Evolutionary conservation across 1,140 invertebrate species (phyloP), one percentile per base, ranked within the genome.

Genomic region (Sweltsa coloradensis): DNA sequence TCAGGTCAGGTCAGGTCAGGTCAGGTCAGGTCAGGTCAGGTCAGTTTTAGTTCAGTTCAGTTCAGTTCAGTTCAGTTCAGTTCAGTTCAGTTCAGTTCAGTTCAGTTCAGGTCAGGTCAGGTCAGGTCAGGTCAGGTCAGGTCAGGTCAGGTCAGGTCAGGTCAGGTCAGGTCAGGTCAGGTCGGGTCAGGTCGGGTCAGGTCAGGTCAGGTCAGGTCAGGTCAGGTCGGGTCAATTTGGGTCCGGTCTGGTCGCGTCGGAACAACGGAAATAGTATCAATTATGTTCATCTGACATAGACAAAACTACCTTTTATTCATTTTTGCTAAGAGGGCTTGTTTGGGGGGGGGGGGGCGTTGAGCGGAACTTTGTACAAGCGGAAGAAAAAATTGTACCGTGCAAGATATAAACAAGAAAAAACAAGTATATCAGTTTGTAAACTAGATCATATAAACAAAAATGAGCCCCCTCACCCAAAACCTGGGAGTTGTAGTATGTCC

Each of bases 241-340:
- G 41, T 52, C 39, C 37, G 45, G 51, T 51, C 44, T 39, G 51
- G 36, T 52, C 39, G 46, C 47, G 41, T 52, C 44, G 41, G 45
- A n/a, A n/a, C n/a, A n/a, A n/a, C n/a, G n/a, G n/a, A n/a, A n/a
- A n/a, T 58, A 45, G 64, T 63, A 27, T 53, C 59, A 31, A 55
- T 62, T 9, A 60, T 55, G 50, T 63, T 65, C 39, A 62, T 55
- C n/a, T n/a, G n/a, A n/a, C n/a, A n/a, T n/a, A n/a, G n/a, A n/a
- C n/a, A n/a, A n/a, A n/a, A n/a, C n/a, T n/a, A n/a, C n/a, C n/a
- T n/a, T n/a, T n/a, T n/a, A n/a, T n/a, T n/a, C n/a, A n/a, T n/a
- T n/a, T n/a, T n/a, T n/a, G n/a, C n/a, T n/a, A n/a, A n/a, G n/a
- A n/a, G n/a, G n/a, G n/a, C n/a, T n/a, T n/a, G n/a, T n/a, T n/a